Base-by-base conservation (phyloP, 2,113 vertebrate species). In the Halcyon senegalensis region DNA sequence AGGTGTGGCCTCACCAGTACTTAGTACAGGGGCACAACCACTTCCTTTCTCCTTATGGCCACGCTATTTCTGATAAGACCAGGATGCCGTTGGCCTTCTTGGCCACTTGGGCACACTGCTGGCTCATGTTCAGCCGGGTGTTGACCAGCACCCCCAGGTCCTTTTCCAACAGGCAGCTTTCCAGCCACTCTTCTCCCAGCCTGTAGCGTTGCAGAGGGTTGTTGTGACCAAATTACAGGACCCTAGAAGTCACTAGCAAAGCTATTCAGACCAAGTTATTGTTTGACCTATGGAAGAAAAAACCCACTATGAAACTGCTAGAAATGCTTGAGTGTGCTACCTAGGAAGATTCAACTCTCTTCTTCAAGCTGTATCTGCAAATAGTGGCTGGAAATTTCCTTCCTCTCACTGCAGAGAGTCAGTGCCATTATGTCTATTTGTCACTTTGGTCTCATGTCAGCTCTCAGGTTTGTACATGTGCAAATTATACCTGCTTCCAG, bases 401-500 rank as follows among this genome's bases (percentile, higher is more conserved):
- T 73, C 18, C 44, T 74, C 51, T 83, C 73, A 53, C 74, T 91
- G 80, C 50, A 76, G 43, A 67, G 63, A 87, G 23, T 66, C 66
- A 59, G 31, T 51, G 50, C 50, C 2, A 0, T 43, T 2, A 0
- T 43, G 28, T 35, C 84, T 76, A 30, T 92, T 87, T 66, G 41
- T 93, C 86, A 92, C 66, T 79, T 66, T 2, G 1, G 48, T 73
- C 82, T 19, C 41, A 17, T 31, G 74, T 50, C 60, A 93, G n/a
- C 33, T 86, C 80, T 56, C 51, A 79, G 33, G 25, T 81, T 89
- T 84, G 59, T 68, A 33, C 51, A 64, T 39, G 70, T 88, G 76
- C 56, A 80, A 94, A 87, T 94, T 72, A 83, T n/a, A 82, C 62
- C 59, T 85, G 48, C 73, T 86, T 90, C 18, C 67, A 91, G 27